Conservation (phyloP, 2,797 vertebrate species). For the Gallinago nigripennis region DNA sequence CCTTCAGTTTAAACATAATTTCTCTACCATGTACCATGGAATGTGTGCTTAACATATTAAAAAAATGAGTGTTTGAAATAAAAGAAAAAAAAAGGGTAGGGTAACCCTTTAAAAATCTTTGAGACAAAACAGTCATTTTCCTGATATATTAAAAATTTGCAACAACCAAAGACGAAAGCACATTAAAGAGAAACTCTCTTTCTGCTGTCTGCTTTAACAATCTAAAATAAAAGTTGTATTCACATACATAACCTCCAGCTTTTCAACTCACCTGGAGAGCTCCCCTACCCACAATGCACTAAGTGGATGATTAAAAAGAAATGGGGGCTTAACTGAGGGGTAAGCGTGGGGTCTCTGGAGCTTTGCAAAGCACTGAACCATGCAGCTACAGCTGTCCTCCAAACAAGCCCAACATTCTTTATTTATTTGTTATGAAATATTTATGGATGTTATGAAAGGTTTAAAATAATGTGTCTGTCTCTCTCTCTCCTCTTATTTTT, state of each 20-base stretch:
- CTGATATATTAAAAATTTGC: background rate
- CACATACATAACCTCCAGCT: constrained; percentile 77
- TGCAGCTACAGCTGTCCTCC: constrained; percentile 99
- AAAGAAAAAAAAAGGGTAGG: background rate
- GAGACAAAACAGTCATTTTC: background rate
- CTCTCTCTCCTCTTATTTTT: constrained; percentile 75
- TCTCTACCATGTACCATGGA: background rate
- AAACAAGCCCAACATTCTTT: constrained; percentile 98
- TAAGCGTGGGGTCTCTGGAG: constrained; percentile 92
- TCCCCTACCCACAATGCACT: constrained; percentile 93
- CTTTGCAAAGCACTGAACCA: constrained; percentile 89
- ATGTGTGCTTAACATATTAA: background rate
- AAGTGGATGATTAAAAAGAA: constrained; percentile 99
- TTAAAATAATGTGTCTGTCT: constrained; percentile 99
- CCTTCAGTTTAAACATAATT: background rate
- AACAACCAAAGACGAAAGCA: background rate
- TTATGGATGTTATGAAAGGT: constrained; percentile 99
- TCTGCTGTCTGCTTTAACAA: constrained; percentile 60
- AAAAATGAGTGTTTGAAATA: background rate
- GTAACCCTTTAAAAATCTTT: background rate
- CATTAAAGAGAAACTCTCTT: background rate
- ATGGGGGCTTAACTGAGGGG: constrained; percentile 96
- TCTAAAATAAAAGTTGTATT: constrained; percentile 56
- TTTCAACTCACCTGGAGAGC: constrained; percentile 91
- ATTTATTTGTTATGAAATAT: constrained; percentile 99